These are phyloP conservation scores for Galeopsomyia nigrocyanea DNA, from an alignment of 2,888 invertebrate species.

Conservation along the genomic window DNA sequence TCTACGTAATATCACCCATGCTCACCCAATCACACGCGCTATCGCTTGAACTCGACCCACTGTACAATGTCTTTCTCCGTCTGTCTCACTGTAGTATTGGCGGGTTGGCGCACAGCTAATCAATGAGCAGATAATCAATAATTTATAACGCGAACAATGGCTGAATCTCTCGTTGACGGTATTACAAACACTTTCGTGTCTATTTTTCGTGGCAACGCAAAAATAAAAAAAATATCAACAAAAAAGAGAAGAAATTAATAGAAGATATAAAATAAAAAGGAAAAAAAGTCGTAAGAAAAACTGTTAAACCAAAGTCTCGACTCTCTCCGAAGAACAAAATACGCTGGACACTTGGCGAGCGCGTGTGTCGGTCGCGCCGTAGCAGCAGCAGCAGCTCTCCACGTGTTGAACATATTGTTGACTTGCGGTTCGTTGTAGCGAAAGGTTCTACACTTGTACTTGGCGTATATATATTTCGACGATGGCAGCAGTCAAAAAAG, in stretches of 20 bases:
- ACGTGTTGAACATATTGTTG: slow-evolving; percentile 29
- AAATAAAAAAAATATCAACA: slow-evolving; percentile 31
- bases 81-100: slow-evolving; percentile 12
- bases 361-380: slow-evolving; percentile 12
- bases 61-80: slow-evolving; percentile 21
- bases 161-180: slow-evolving; percentile 42
- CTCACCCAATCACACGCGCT: slow-evolving; percentile 21
- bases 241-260: slow-evolving; percentile 22
- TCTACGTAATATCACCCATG: slow-evolving; percentile 42
- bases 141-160: slow-evolving; percentile 47
- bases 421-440: slow-evolving; percentile 45
- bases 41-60: slow-evolving; percentile 9
- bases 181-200: slow-evolving; percentile 29
- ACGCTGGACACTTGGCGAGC: slow-evolving; percentile 19
- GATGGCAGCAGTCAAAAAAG: too few relatives aligned
- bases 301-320: slow-evolving; percentile 47
- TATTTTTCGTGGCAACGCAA: slow-evolving; percentile 33
- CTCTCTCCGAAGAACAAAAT: slow-evolving; percentile 47
- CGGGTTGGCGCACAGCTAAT: slow-evolving; percentile 26
- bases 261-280: slow-evolving; percentile 42
- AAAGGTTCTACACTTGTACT: slow-evolving; percentile 16
- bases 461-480: too few relatives aligned
- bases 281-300: slow-evolving; percentile 38
- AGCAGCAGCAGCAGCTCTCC: slow-evolving; percentile 9
- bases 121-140: slow-evolving; percentile 31